Base-by-base conservation (phyloP, 2,888 invertebrate species). In the Drosophila fulvimacula region DNA sequence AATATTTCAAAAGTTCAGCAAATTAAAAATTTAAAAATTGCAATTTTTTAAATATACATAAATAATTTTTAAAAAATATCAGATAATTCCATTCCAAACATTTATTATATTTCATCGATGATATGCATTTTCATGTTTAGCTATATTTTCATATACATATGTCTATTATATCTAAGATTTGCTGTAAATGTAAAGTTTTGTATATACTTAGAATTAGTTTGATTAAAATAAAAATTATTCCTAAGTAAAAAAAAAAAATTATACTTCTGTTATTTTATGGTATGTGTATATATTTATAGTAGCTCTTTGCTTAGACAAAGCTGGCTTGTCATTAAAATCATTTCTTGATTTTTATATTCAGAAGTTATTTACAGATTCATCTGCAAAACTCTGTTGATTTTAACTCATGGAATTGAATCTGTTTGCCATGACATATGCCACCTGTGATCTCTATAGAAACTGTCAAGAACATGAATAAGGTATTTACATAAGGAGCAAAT, bases 141-240 rank as follows among this genome's bases (percentile, higher is more conserved):
- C 30, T 34, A 3, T 63, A 53, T 48, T 60, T 69, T 32, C 27
- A 53, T 46, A 38, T 6, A 17, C n/a, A 13, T 46, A 62, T 30
- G 17, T n/a, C 10, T 48, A 19, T 30, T 61, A 53, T 19, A 52
- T 11, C 5, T 69, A 75, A 61, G 46, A 19, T 61, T 51, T 36
- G 30, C 13, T 44, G 34, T 53, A 67, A 38, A 52, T 73, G 24
- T 61, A 67, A 53, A 46, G 2, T 64, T 71, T 19, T 77, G 75
- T 79, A 71, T 30, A 79, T 71, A 74, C 36, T 11, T 48, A 48
- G 30, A 61, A 21, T 55, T 59, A 79, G 41, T 46, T 55, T 64
- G 27, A 56, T 17, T 61, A 44, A 64, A 76, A 70, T 55, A 65
- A 77, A 66, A 52, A 13, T 1, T 70, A 74, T 58, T 48, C 24